phyloP scores from a whole-genome alignment of 2,797 vertebrate species.

The Mastacembelus armatus region DNA sequence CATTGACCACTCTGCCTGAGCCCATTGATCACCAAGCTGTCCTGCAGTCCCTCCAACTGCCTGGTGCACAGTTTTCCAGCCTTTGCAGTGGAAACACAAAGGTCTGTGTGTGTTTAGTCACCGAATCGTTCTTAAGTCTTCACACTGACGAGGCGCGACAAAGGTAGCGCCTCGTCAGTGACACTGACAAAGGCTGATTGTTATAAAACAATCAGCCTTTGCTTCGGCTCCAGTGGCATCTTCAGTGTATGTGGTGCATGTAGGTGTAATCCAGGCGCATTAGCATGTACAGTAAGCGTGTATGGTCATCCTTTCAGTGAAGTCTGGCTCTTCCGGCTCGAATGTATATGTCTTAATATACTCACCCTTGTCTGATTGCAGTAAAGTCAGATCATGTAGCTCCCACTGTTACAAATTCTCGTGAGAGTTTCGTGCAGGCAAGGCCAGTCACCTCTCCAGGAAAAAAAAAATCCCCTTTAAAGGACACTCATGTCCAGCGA shows the following conservation, averaged over 20 bases:
- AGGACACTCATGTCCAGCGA: constrained; percentile 21
- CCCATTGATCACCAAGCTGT: constrained; percentile 44
- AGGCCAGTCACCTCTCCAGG: constrained; percentile 35
- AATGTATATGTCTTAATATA: constrained; percentile 31
- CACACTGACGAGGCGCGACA: constrained; percentile 35
- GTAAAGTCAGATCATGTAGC: constrained; percentile 56
- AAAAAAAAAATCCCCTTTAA: constrained; percentile 56
- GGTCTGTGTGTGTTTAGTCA: constrained; percentile 38
- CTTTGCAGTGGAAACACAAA: constrained; percentile 60
- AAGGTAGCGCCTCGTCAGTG: too few relatives aligned
- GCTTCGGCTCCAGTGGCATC: constrained; percentile 24
- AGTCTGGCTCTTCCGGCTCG: constrained; percentile 38
- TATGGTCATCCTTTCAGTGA: constrained; percentile 20
- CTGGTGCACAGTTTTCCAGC: constrained; percentile 26
- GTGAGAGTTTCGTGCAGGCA: constrained; percentile 11
- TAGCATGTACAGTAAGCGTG: constrained; percentile 1
- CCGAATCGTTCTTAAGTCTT: constrained; percentile 49
- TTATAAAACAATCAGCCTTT: constrained; percentile 47
- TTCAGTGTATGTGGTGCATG: not conserved
- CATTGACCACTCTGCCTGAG: constrained; percentile 69
- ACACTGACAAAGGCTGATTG: too few relatives aligned
- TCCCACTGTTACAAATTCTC: constrained; percentile 46
- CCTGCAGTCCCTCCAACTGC: constrained; percentile 39
- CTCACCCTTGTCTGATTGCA: constrained; percentile 51
- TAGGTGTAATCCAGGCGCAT: too few relatives aligned